Evolutionary conservation across 2,888 invertebrate species (phyloP).

Genomic region (Rutpela maculata): DNA sequence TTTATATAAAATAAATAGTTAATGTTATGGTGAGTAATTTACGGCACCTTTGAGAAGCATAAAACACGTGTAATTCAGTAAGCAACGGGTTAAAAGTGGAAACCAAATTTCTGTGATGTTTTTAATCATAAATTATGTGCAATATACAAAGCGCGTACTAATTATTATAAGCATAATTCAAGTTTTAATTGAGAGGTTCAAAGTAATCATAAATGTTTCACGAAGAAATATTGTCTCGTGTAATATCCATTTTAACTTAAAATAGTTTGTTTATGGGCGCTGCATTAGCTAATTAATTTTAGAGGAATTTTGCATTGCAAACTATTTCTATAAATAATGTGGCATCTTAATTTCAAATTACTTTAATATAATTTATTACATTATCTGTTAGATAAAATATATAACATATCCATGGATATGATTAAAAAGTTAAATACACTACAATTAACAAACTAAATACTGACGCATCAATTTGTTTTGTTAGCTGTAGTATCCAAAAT

Average conservation of each 20-base stretch:
- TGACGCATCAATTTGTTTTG: too few relatives aligned
- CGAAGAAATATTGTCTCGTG: constrained; percentile 52
- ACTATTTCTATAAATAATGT: constrained; percentile 25
- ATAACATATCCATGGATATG: too few relatives aligned
- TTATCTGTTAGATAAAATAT: too few relatives aligned
- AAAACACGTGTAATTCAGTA: constrained; percentile 58
- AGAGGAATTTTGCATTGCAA: constrained; percentile 23
- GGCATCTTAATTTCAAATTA: not conserved
- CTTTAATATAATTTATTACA: not conserved
- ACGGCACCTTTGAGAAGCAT: constrained; percentile 45
- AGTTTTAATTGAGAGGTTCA: constrained; percentile 67
- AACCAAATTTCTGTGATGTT: constrained; percentile 69
- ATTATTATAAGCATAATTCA: constrained; percentile 70
- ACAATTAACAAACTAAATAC: too few relatives aligned
- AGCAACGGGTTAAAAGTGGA: constrained; percentile 57
- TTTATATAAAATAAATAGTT: constrained; percentile 9
- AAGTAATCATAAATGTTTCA: constrained; percentile 67
- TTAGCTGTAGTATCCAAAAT: too few relatives aligned
- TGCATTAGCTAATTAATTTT: constrained; percentile 28
- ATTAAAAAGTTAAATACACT: too few relatives aligned
- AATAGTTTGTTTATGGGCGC: constrained; percentile 35
- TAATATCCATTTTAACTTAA: constrained; percentile 34
- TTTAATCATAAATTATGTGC: constrained; percentile 66
- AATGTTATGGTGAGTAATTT: constrained; percentile 41
- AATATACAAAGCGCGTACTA: constrained; percentile 66